Conservation (phyloP, 2,113 vertebrate genomes). For the Cyrtonyx montezumae region DNA sequence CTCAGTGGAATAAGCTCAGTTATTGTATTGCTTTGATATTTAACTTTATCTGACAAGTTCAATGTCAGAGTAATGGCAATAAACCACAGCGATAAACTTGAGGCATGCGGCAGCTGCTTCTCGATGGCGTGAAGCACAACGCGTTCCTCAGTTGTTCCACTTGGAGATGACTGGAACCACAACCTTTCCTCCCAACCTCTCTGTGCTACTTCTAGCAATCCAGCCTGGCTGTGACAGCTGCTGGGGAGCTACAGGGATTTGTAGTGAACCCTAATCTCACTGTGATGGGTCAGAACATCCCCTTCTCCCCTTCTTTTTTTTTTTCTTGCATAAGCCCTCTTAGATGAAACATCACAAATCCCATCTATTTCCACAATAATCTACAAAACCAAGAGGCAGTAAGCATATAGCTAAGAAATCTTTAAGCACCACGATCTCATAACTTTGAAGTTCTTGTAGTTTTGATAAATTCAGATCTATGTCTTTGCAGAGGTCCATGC, state of each 20-base stretch:
- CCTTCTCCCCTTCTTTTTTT: background rate
- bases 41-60: background rate
- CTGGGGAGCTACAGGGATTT: background rate
- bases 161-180: background rate
- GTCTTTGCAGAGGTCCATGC: background rate
- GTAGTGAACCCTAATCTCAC: background rate
- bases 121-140: background rate
- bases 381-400: background rate
- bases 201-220: background rate
- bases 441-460: background rate
- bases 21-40: background rate
- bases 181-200: background rate
- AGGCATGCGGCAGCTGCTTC: background rate
- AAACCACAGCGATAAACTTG: background rate
- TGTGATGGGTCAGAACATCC: background rate
- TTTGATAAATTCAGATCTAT: background rate
- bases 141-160: background rate
- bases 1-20: background rate
- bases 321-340: background rate
- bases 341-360: background rate
- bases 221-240: background rate
- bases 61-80: background rate
- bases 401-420: background rate
- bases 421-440: background rate
- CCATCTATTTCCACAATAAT: background rate